A percentile compares a stretch with the other conserved stretches of the same genome.
phyloP scores from a whole-genome alignment of 2,888 invertebrate genomes.

The Eubasilissa splendida region DNA sequence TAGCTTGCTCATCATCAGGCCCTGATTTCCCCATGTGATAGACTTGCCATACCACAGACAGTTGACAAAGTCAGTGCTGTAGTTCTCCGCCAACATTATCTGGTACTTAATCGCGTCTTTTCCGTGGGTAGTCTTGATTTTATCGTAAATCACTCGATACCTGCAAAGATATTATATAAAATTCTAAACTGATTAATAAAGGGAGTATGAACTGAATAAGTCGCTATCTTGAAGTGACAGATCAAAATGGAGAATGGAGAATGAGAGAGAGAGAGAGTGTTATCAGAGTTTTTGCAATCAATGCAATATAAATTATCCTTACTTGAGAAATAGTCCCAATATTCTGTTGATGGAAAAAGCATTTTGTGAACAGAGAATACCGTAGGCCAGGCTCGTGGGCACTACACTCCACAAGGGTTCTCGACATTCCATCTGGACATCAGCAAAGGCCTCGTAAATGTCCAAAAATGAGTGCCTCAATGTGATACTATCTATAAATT shows the following conservation, averaged over 20 bases:
- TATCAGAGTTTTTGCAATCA: background rate
- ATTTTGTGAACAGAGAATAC: slow-evolving; percentile 50
- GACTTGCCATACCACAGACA: slow-evolving; percentile 66
- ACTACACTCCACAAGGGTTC: slow-evolving; percentile 49
- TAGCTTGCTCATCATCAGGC: slow-evolving; percentile 64
- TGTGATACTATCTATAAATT: slow-evolving; percentile 41
- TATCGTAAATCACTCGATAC: slow-evolving; percentile 51
- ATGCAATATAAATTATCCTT: slow-evolving; percentile 18
- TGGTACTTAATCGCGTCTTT: slow-evolving; percentile 49
- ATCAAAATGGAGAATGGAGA: too few relatives aligned
- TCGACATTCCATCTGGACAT: slow-evolving; percentile 44
- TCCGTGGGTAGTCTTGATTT: slow-evolving; percentile 40
- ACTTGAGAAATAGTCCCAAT: slow-evolving; percentile 52
- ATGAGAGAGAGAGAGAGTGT: too few relatives aligned
- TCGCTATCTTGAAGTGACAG: too few relatives aligned
- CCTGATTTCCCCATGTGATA: slow-evolving; percentile 61
- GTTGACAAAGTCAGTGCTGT: slow-evolving; percentile 63
- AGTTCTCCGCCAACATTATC: slow-evolving; percentile 41
- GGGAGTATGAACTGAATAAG: too few relatives aligned
- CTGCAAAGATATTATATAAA: slow-evolving; percentile 44
- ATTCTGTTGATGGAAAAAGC: slow-evolving; percentile 52
- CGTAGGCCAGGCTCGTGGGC: slow-evolving; percentile 50
- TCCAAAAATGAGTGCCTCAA: slow-evolving; percentile 51
- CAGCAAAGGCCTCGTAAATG: slow-evolving; percentile 47
- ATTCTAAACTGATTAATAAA: background rate